Evolutionary conservation across 1,140 invertebrate genomes (phyloP), one percentile per base, ranked within the genome.

Genomic region (Cotesia glomerata): DNA sequence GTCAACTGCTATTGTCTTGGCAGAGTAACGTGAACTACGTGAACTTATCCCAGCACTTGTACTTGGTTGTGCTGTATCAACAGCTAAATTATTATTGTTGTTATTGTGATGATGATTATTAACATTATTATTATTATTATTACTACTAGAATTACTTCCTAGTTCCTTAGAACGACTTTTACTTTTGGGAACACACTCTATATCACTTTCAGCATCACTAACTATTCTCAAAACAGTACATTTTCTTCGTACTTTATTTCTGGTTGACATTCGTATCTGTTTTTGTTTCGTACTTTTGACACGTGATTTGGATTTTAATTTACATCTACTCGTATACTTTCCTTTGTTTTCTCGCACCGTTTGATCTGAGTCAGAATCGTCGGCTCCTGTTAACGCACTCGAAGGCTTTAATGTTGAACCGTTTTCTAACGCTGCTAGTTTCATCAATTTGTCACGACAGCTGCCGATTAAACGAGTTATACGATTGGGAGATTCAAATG

Each of bases 381-480:
- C 65, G 63, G 4, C 45, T 14, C 45, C 9, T 8, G 51, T 62
- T 62, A 54, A 61, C 51, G 26, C 51, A 39, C 34, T n/a, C 49
- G 39, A 58, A 3, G 16, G 39, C 64, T 71, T 71, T 0, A 69
- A 14, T 32, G 71, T 4, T 8, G 75, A 61, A 32, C 77, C 79
- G 36, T 74, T 75, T 61, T 85, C 84, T 45, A 82, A 72, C 2
- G 82, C 77, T 8, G 84, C 85, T 0, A 86, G 74, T 64, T 79
- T 81, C 85, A 86, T 84, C 0, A 87, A 56, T 35, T 86, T 84
- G n/a, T 81, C 81, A 9, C 85, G 75, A 34, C 83, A 80, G 75
- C 82, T 85, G 0, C 82, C 83, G 49, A 87, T 87, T 8, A 87
- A 75, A 16, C 80, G 81, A 1, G 82, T 84, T 72, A 87, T 86